A percentile compares a stretch with the other conserved stretches of the same genome.
These are phyloP conservation scores for Sebastes nivosus DNA, from an alignment of 2,797 vertebrate genomes.

Conservation along the genomic window DNA sequence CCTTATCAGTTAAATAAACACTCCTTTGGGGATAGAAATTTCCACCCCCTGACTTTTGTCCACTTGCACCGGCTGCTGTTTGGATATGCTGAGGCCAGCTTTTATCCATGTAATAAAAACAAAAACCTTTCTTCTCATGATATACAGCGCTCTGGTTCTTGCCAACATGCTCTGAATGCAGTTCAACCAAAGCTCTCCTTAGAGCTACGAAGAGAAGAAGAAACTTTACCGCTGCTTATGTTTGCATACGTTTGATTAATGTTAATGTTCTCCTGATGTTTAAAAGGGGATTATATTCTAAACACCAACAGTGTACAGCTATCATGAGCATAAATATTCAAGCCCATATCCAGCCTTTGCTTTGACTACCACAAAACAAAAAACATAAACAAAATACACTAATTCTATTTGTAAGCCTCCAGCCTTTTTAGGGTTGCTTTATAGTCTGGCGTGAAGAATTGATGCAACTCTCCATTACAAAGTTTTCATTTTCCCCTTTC, in stretches of 20 bases:
- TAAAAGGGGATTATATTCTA: slow-evolving; percentile 9
- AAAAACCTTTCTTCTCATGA: slow-evolving; percentile 63
- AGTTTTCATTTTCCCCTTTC: not conserved
- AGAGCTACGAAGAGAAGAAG: not conserved
- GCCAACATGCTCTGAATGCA: not conserved
- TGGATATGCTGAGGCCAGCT: slow-evolving; percentile 61
- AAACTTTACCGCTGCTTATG: not conserved
- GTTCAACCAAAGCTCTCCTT: not conserved
- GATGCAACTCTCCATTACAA: slow-evolving; percentile 4
- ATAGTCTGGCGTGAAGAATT: slow-evolving; percentile 25
- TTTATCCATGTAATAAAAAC: slow-evolving; percentile 83
- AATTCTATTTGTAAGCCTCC: slow-evolving; percentile 13
- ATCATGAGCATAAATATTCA: slow-evolving; percentile 6
- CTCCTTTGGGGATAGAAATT: slow-evolving; percentile 80
- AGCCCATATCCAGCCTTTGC: slow-evolving; percentile 3
- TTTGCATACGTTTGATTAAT: slow-evolving; percentile 15
- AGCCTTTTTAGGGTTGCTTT: not conserved
- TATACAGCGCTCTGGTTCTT: slow-evolving; percentile 21
- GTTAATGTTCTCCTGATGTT: slow-evolving; percentile 12
- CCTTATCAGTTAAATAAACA: slow-evolving; percentile 93
- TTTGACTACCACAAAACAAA: not conserved
- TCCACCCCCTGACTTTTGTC: slow-evolving; percentile 69
- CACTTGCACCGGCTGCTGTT: slow-evolving; percentile 70
- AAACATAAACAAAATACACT: slow-evolving; percentile 2
- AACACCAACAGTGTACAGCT: slow-evolving; percentile 1